Evolutionary conservation across 2,888 invertebrate species (phyloP), one percentile per base, ranked within the genome.

Genomic region (Phrixothrix hirtus): DNA sequence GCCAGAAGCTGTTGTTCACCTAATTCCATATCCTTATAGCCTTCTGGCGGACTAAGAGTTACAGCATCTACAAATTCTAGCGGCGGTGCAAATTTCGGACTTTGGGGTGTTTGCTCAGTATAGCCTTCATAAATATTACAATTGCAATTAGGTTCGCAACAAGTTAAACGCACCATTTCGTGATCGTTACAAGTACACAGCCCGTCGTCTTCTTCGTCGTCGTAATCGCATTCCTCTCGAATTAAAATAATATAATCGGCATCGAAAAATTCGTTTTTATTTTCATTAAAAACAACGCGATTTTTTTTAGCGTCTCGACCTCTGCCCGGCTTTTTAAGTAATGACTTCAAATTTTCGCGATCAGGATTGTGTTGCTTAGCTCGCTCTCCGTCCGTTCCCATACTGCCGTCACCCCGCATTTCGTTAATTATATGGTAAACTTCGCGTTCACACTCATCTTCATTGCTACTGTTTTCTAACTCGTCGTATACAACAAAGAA

Each of bases 161-260:
- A 85, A 30, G 79, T 78, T 45, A 84, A 72, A 11, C 84, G 78
- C 55, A 81, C 80, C 77, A 85, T 78, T 70, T 85, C 86, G 68
- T 84, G 85, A 68, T 85, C 85, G 58, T 83, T 83, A 66, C 86
- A 86, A 65, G 89, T 88, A 66, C 89, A 90, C 44, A 81, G 78
- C 38, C 81, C 80, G 48, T 85, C 84, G 72, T 84, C 86, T 56
- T 84, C 84, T 69, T 90, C 91, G 67, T 90, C 90, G 50, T 89
- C 91, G 69, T 87, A 89, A 66, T 86, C 86, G 70, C 91, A 91
- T 73, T 92, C 92, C 72, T 93, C 92, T 54, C 92, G 85, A 58
- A 93, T 92, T 57, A 92, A 81, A 66, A 93, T 93, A 68, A 93
- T 92, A 70, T 93, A 93, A 77, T 93, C 92, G 41, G 93, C 92